Evolutionary conservation across 2,888 invertebrate species (phyloP).

Genomic region (Leptura quadrifasciata): DNA sequence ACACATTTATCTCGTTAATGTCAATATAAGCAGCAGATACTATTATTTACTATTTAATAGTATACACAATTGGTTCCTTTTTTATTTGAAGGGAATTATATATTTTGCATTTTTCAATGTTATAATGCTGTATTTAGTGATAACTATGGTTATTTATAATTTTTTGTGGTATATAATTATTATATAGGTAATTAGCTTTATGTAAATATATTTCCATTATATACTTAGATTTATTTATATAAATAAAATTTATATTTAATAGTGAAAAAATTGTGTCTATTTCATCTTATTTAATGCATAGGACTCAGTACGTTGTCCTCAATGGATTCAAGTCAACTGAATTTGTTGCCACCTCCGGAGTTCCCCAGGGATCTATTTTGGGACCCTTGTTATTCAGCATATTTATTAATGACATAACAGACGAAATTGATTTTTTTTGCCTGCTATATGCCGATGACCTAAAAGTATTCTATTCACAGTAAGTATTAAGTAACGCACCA

Average conservation of each 20-base stretch:
- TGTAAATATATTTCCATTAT: slow-evolving; percentile 7
- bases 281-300: too few relatives aligned
- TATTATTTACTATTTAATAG: background rate
- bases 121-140: background rate
- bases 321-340: too few relatives aligned
- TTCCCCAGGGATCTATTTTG: too few relatives aligned
- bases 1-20: background rate
- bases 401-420: too few relatives aligned
- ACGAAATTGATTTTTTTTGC: too few relatives aligned
- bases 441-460: too few relatives aligned
- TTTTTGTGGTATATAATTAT: background rate
- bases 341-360: too few relatives aligned
- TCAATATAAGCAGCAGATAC: background rate
- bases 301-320: too few relatives aligned
- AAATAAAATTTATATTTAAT: slow-evolving; percentile 7
- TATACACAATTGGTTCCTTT: background rate
- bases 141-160: background rate
- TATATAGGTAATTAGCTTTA: background rate
- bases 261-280: background rate
- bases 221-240: background rate
- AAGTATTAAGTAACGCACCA: too few relatives aligned
- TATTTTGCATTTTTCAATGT: background rate
- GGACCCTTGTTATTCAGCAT: too few relatives aligned
- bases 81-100: background rate
- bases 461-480: too few relatives aligned